Percentiles rank a stretch among this genome's conserved stretches.
phyloP scores from a whole-genome alignment of 1,140 invertebrate species.

The Drosophila paulistorum region DNA sequence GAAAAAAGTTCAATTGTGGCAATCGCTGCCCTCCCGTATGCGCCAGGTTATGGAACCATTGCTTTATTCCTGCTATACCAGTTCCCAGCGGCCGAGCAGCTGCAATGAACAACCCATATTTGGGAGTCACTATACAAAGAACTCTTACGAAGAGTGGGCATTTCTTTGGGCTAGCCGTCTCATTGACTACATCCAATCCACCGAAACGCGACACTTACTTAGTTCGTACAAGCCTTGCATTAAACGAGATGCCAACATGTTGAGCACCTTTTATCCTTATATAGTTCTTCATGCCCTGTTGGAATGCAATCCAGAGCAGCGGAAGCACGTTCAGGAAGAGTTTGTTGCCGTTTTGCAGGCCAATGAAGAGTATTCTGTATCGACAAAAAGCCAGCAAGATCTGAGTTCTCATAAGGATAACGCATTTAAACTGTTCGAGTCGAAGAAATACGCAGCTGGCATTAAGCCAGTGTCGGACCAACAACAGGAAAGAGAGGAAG shows the following conservation, averaged over 20 bases:
- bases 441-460: constrained; percentile 48
- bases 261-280: constrained; percentile 89
- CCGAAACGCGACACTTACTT: constrained; percentile 85
- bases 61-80: constrained; percentile 87
- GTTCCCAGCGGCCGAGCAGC: constrained; percentile 55
- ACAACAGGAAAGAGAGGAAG: constrained; percentile 37
- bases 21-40: constrained; percentile 86
- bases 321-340: constrained; percentile 84
- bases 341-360: constrained; percentile 79
- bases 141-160: constrained; percentile 89
- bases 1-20: constrained; percentile 86
- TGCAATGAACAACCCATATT: constrained; percentile 85
- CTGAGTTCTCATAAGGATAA: constrained; percentile 22
- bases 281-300: constrained; percentile 87
- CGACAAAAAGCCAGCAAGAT: constrained; percentile 15
- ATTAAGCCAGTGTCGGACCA: not conserved
- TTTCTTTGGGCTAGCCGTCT: constrained; percentile 87
- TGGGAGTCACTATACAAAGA: constrained; percentile 84
- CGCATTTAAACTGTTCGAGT: constrained; percentile 59
- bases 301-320: constrained; percentile 78
- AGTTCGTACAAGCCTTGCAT: constrained; percentile 88
- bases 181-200: constrained; percentile 85
- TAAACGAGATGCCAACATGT: constrained; percentile 86
- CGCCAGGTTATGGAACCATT: constrained; percentile 89
- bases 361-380: constrained; percentile 39